Conservation (phyloP, 2,888 invertebrate species). For the Peribatodes rhomboidaria region DNA sequence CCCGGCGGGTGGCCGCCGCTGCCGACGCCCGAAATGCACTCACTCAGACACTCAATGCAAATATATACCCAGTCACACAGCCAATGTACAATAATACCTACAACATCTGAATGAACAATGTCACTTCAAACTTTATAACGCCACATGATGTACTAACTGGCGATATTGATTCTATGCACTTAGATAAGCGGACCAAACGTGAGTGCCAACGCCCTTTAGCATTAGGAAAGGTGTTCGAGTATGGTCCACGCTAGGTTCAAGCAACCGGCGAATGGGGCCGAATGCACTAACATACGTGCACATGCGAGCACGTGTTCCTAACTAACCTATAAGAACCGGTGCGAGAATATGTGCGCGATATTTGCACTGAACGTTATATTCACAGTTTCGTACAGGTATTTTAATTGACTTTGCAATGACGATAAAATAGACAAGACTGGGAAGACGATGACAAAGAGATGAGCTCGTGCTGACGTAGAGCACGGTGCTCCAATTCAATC, state of each 20-base stretch:
- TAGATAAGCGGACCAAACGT: slow-evolving; percentile 51
- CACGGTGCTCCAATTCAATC: slow-evolving; percentile 5
- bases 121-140: slow-evolving; percentile 9
- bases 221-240: slow-evolving; percentile 48
- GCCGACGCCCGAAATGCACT: slow-evolving; percentile 65
- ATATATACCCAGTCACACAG: slow-evolving; percentile 38
- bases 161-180: slow-evolving; percentile 1
- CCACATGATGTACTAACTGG: slow-evolving; percentile 10
- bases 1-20: slow-evolving; percentile 72
- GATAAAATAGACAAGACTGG: slow-evolving; percentile 23
- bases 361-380: slow-evolving; percentile 5
- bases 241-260: slow-evolving; percentile 32
- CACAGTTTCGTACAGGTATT: slow-evolving; percentile 14
- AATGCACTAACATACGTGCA: slow-evolving; percentile 32
- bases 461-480: not conserved
- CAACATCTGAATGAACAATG: slow-evolving; percentile 25
- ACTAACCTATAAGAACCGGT: slow-evolving; percentile 34
- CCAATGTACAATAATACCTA: slow-evolving; percentile 36
- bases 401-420: slow-evolving; percentile 17
- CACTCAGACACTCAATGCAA: slow-evolving; percentile 55
- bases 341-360: slow-evolving; percentile 12
- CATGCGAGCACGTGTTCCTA: slow-evolving; percentile 32
- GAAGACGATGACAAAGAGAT: slow-evolving; percentile 25
- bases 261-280: slow-evolving; percentile 30
- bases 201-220: slow-evolving; percentile 59